Base-by-base conservation (phyloP, 2,797 vertebrate genomes). In the Dromococcyx pavoninus region DNA sequence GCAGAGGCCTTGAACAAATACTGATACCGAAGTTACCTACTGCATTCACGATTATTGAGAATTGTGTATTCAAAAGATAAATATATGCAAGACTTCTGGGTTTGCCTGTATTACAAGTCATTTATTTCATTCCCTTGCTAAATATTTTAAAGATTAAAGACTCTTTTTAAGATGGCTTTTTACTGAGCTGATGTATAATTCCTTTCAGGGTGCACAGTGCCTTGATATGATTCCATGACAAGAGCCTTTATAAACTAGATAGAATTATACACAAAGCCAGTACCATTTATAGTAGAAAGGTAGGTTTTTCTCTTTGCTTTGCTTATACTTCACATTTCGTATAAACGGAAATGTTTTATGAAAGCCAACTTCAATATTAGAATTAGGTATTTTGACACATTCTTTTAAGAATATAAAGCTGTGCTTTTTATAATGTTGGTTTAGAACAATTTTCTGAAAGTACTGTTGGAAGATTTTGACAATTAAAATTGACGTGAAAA, bases 131-230 rank as follows among this genome's bases (percentile, higher is more conserved):
- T 94, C 71, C 64, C 86, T 86, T 89, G 88, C 16, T 93, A 95
- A 93, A 88, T 89, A 76, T 80, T 95, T 89, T 86, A 91, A 94
- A 93, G 91, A 94, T 95, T 94, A 94, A 94, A 94, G 74, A 61
- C 30, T 88, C 37, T 78, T 91, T 92, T 80, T 37, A 89, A 91
- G 35, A 70, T 43, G 32, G 32, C 22, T 88, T 96, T 94, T 93
- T 76, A 86, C 69, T 66, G 43, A 94, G 62, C n/a, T 88, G 60
- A 93, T 89, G 41, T 67, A 81, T 86, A 91, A 87, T 60, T 94
- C 54, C 54, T 95, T 92, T 92, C 72, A 78, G 75, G 33, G 53
- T 58, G 24, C 74, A 57, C 89, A 93, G 53, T 64, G 80, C 32
- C 73, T 94, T 94, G 81, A 86, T 83, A 70, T 44, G 61, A 33